Evolutionary conservation across 2,113 vertebrate species (phyloP), one percentile per base, ranked within the genome.

Genomic region (Ceuthmochares aereus): DNA sequence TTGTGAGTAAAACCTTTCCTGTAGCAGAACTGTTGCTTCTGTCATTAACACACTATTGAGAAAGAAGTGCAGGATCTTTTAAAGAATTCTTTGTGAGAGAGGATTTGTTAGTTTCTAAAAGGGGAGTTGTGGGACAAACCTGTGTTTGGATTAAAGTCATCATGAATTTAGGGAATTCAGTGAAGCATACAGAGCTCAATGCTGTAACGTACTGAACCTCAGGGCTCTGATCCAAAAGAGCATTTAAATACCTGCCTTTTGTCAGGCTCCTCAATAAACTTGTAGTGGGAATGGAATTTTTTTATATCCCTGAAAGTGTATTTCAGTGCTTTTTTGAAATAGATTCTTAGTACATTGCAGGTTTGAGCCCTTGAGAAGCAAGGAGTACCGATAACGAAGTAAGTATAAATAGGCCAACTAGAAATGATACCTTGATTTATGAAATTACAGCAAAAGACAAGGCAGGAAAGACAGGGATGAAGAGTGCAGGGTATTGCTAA

Each of bases 91-190:
- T 87, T 94, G 51, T 77, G 89, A 91, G 70, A 81, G 70, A 96
- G 93, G 84, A 94, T 91, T 85, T 93, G 89, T 93, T 96, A 91
- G 91, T 89, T 96, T 94, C 95, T 96, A 72, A 94, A 87, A 79
- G 56, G 43, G 89, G 89, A 93, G 30, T 37, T 91, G 77, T 96
- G 84, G 94, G 91, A 95, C 75, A 96, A 96, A 77, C 78, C 62
- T 59, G 36, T 79, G 81, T 91, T 85, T 94, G 4, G 7, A 90
- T 95, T 93, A 77, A 91, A 94, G 75, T 76, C 54, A 60, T 84
- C 84, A 22, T 92, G 86, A 81, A 81, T 92, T 95, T 84, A 69
- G 40, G 54, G 0, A 0, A 59, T 73, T 91, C 81, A 83, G 66
- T 92, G 77, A 73, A 95, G 86, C 73, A 29, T 68, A 56, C 9